Base-by-base conservation (phyloP, 2,888 invertebrate genomes). In the Troglohyphantes excavatus region DNA sequence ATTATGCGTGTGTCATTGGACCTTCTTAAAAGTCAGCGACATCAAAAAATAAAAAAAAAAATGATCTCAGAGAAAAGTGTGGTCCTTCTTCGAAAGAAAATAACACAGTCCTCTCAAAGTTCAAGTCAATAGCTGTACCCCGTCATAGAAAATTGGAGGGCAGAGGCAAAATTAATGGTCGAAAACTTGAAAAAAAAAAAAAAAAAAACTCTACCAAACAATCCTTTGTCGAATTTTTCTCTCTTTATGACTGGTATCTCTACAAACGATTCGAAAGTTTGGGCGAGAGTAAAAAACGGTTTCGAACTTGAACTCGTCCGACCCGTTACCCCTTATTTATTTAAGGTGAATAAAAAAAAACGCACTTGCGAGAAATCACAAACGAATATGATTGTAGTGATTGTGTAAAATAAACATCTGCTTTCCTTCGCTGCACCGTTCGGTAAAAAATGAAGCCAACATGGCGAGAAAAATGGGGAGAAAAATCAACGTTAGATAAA, bases 301-400 rank as follows among this genome's bases (percentile, higher is more conserved):
- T 53, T 53, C 17, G 53, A 53, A 53, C 53, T 53, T 53, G 53
- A n/a, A 39, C n/a, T n/a, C n/a, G n/a, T 33, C 33, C n/a, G n/a
- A 53, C 9, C 17, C 53, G 53, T 53, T 53, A 53, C n/a, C 53
- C n/a, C 5, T 53, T 53, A 17, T 53, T 53, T 53, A 17, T 53
- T 53, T 53, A 53, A 53, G 53, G 53, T 53, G 53, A 53, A n/a
- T 53, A 53, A 53, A 53, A 53, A 53, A 53, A 53, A 53, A 53
- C 13, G 53, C n/a, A n/a, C 5, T n/a, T 2, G 13, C 1, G 17
- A 53, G 53, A 2, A 53, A 53, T 53, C 53, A 53, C n/a, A 53
- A 53, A 53, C 5, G 53, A n/a, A 53, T 53, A 53, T 53, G 1
- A n/a, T 53, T 53, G 2, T 1, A 53, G n/a, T n/a, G 53, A 6